Evolutionary conservation across 2,888 invertebrate genomes (phyloP), one percentile per base, ranked within the genome.

Genomic region (Fragum fragum): DNA sequence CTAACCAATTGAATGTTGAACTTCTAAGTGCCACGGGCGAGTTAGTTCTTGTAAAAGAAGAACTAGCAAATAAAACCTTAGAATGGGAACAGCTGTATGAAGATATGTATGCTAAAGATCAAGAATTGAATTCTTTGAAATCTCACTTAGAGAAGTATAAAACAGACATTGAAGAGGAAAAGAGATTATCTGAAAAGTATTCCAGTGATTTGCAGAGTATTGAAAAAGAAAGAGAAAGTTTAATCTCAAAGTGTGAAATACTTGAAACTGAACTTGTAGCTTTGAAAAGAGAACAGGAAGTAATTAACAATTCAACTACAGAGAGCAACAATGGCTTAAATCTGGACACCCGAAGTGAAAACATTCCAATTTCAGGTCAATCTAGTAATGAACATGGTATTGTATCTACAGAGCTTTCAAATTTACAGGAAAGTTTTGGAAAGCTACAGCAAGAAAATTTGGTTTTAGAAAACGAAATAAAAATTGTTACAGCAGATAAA

Each of bases 11-110:
- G 70, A 71, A 77, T 63, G 72, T 75, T 79, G 75, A 83, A 63
- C 26, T 80, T n/a, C 36, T 79, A 29, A 83, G 79, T 69, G 76
- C 77, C 61, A 83, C 83, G 28, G 81, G 75, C 18, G 82, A 86
- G 39, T 61, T 83, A n/a, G 72, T 73, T 11, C 32, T 79, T 16
- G 73, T 85, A 16, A 83, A 83, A 52, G 83, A 83, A 61, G 82
- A 87, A 61, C 28, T 87, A 23, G 57, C 68, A 11, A 73, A 75
- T 47, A 77, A 87, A 66, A 84, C 86, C 66, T 53, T 63, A 23
- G 84, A 87, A 72, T 76, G 79, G 78, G 59, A 78, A 23, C 52
- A 74, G 14, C 29, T 87, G 18, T 71, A 81, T 52, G 76, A 76
- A 55, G 87, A 88, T 39, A 52, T 84, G 53, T 29, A 61, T 76